phyloP scores from a whole-genome alignment of 1,140 invertebrate species.

The Hypsibius dujardini region DNA sequence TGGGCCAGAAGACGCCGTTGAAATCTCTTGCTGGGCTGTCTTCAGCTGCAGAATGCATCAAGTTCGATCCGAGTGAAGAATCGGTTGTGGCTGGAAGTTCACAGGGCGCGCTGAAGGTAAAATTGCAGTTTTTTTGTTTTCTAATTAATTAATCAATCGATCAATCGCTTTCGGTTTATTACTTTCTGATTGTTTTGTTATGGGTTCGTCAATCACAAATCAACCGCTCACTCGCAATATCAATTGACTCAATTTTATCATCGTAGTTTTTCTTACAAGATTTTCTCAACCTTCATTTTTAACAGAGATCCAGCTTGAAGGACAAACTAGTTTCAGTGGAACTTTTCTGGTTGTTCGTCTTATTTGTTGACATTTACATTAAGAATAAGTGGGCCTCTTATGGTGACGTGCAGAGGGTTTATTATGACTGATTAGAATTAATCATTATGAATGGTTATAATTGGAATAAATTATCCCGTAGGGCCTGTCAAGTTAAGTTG shows the following conservation, averaged over 20 bases:
- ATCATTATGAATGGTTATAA: neutral
- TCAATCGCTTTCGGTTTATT: no score
- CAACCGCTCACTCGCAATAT: no score
- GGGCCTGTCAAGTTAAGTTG: no score
- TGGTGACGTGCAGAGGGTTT: neutral
- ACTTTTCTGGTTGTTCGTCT: neutral
- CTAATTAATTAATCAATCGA: neutral
- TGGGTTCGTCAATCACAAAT: no score
- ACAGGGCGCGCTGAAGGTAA: constrained; percentile 61
- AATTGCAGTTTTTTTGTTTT: neutral
- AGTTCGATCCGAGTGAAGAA: constrained; percentile 82
- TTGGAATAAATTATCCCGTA: no score
- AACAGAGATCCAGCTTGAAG: no score
- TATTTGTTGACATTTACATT: no score
- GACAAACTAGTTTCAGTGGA: no score
- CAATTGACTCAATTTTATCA: neutral
- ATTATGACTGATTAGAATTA: neutral
- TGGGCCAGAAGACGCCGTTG: constrained; percentile 40
- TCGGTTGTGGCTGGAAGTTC: constrained; percentile 82
- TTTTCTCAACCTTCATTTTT: neutral
- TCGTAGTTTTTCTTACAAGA: neutral
- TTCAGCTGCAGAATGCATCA: constrained; percentile 71
- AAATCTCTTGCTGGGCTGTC: constrained; percentile 8
- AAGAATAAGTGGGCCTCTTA: neutral
- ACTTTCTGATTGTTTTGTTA: no score